These are phyloP conservation scores for Brachionus angularis DNA, from an alignment of 1,140 invertebrate genomes.

Conservation along the genomic window DNA sequence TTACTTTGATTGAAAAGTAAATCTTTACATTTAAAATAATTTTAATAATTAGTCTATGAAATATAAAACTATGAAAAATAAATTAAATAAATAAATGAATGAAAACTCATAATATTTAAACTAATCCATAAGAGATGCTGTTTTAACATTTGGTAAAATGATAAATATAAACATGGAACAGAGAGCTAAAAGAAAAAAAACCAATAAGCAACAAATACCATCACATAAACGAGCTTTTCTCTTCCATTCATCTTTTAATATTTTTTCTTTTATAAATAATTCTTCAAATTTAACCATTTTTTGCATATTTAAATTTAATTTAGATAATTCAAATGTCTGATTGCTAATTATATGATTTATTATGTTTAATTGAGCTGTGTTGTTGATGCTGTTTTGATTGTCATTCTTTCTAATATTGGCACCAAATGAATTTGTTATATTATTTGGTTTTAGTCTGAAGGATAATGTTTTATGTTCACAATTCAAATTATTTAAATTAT, in stretches of 20 bases:
- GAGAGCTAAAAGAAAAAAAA: conserved; percentile 29
- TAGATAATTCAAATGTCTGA: background rate
- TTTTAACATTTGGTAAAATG: conserved; percentile 27
- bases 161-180: conserved; percentile 39
- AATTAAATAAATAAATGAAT: no score
- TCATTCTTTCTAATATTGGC: no score
- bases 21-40: no score
- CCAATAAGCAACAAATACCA: conserved; percentile 39
- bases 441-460: conserved; percentile 7
- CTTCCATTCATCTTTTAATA: conserved; percentile 39
- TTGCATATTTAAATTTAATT: conserved; percentile 27
- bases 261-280: background rate
- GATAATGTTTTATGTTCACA: conserved; percentile 1
- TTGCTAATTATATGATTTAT: no score
- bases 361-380: no score
- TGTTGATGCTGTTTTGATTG: no score
- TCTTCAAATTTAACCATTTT: conserved; percentile 41
- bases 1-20: no score
- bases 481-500: conserved; percentile 8
- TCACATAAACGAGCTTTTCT: conserved; percentile 38
- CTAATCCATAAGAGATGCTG: conserved; percentile 31
- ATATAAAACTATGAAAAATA: no score
- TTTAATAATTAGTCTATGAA: no score
- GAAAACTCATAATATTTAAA: background rate
- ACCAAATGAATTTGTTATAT: no score